Base-by-base conservation (phyloP, 2,797 vertebrate genomes). In the Phataginus tricuspis region DNA sequence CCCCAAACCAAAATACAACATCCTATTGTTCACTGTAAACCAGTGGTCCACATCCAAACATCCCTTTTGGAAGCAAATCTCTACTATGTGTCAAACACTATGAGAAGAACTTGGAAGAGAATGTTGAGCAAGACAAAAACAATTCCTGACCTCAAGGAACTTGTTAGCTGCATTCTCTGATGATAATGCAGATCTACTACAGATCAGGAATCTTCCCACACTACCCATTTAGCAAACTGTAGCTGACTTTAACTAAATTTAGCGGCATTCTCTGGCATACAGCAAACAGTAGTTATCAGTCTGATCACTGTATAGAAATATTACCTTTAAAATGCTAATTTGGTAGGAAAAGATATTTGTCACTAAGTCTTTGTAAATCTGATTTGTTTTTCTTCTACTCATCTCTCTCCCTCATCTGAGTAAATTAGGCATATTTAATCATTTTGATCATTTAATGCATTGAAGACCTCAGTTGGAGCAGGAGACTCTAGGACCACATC, bases 311-410 rank as follows among this genome's bases (percentile, higher is more conserved):
- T 55, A 55, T 55, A 91, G 39, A 84, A 84, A 93, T 57, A 82
- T n/a, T 14, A 71, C 19, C 23, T 93, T 96, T 86, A 89, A 95
- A 91, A 94, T 77, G 91, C 0, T 77, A 92, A 79, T 94, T 49
- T 37, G 61, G 77, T 53, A 59, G n/a, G 39, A 79, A 95, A 79
- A 95, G 34, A 49, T 19, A 72, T 59, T 53, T 71, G 51, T 93
- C 71, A 69, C 37, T 89, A 91, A 84, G 15, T 55, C 42, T 87
- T 69, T 53, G 21, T 82, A 84, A 23, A 8, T 72, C 34, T 78
- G 37, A 61, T 31, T 75, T 96, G 69, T 80, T 29, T 2, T 4
- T 19, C 6, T 16, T 86, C 34, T 94, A 37, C 14, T 77, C 42
- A 59, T 88, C 7, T 71, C 18, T n/a, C 31, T 66, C 68, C 1